These are phyloP conservation scores for Ornithoptera alexandrae DNA, from an alignment of 2,888 invertebrate genomes.

Conservation along the genomic window DNA sequence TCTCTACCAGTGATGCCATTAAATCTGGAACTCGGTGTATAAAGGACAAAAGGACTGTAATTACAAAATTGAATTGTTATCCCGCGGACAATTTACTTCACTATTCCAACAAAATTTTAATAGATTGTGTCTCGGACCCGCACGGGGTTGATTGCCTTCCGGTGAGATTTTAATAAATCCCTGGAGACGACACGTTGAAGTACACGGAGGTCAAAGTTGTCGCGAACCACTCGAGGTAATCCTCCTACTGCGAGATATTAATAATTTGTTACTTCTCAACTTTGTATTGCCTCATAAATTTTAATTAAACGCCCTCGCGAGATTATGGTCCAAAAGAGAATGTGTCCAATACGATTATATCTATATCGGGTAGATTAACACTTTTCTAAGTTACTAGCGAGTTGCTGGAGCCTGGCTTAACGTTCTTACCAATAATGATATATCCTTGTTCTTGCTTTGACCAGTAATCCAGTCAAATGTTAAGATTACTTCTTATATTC, in stretches of 20 bases:
- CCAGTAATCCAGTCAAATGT: no score
- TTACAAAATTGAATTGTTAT: background rate
- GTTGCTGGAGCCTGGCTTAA: no score
- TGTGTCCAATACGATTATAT: constrained; percentile 1
- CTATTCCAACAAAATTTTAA: background rate
- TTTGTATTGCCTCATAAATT: constrained; percentile 29
- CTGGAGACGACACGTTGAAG: constrained; percentile 32
- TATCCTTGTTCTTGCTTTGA: no score
- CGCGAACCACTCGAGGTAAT: constrained; percentile 29
- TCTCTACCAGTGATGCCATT: no score
- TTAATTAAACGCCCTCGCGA: constrained; percentile 27
- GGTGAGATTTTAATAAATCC: constrained; percentile 34
- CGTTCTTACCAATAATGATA: background rate
- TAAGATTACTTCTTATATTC: no score
- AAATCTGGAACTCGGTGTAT: no score
- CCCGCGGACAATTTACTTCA: background rate
- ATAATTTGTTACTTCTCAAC: constrained; percentile 29
- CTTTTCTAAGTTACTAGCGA: background rate
- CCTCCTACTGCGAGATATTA: constrained; percentile 29
- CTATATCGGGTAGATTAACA: background rate
- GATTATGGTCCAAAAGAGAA: constrained; percentile 21
- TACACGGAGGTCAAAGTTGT: constrained; percentile 31
- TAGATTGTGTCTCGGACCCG: background rate
- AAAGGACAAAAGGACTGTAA: no score
- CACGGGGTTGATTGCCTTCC: background rate